A percentile compares a stretch with the other conserved stretches of the same genome.
These are phyloP conservation scores for Aspidiotus rigidus DNA, from an alignment of 2,888 invertebrate genomes.

Conservation along the genomic window DNA sequence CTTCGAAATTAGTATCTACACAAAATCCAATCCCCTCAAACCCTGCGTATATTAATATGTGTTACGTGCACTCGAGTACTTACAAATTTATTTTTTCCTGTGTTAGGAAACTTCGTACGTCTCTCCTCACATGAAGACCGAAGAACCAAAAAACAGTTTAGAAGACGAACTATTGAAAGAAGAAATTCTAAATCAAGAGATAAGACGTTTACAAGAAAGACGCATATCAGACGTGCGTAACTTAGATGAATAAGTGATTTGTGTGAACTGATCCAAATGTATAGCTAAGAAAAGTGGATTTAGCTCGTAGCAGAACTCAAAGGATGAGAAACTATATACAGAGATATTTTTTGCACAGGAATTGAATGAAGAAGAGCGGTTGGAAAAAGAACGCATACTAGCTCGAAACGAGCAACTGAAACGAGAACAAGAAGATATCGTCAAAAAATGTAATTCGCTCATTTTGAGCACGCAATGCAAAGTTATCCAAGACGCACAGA, in stretches of 20 bases:
- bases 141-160: neutral
- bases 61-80: too few relatives aligned
- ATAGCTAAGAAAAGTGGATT: neutral
- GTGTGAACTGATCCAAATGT: too few relatives aligned
- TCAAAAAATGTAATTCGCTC: constrained; percentile 63
- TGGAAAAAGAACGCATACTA: constrained; percentile 46
- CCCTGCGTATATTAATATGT: too few relatives aligned
- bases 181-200: neutral
- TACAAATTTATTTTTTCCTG: neutral
- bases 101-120: neutral
- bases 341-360: neutral
- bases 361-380: constrained; percentile 44
- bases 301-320: neutral
- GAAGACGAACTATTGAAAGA: neutral
- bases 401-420: constrained; percentile 48
- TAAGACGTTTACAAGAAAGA: neutral
- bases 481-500: constrained; percentile 74
- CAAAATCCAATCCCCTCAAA: too few relatives aligned
- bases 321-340: neutral
- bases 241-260: too few relatives aligned
- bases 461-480: constrained; percentile 76
- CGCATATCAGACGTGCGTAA: neutral
- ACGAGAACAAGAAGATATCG: constrained; percentile 56
- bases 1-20: too few relatives aligned
- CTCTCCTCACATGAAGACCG: neutral